These are phyloP conservation scores for Chamaea fasciata DNA, from an alignment of 2,113 vertebrate species.

Conservation along the genomic window DNA sequence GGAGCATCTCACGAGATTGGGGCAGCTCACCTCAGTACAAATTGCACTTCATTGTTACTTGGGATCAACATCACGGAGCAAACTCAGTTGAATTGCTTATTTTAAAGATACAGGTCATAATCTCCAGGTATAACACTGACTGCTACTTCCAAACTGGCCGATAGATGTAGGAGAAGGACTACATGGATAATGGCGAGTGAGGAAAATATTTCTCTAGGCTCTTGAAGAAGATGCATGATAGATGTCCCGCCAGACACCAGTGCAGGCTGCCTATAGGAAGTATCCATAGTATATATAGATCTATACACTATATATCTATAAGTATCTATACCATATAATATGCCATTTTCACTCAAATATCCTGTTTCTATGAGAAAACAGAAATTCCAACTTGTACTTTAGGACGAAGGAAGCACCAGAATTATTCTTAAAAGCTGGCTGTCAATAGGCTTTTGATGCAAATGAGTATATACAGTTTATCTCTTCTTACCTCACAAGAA, in stretches of 20 bases:
- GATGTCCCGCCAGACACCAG: neutral
- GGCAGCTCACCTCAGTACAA: neutral
- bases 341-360: neutral
- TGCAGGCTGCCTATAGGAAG: neutral
- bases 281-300: neutral
- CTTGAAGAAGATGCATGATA: neutral
- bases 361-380: neutral
- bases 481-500: conserved; percentile 23
- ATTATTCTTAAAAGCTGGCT: conserved; percentile 1
- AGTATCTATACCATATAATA: neutral
- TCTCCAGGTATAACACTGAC: neutral
- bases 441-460: conserved; percentile 29
- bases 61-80: neutral
- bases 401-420: neutral
- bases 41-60: neutral
- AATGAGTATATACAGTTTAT: conserved; percentile 37
- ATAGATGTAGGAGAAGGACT: neutral
- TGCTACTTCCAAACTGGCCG: neutral
- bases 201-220: neutral
- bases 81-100: neutral
- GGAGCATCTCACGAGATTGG: neutral
- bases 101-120: neutral
- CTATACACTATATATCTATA: too few species aligned
- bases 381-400: neutral
- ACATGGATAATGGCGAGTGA: neutral